Conservation (phyloP, 2,888 invertebrate species). For the Fabriciana adippe region DNA sequence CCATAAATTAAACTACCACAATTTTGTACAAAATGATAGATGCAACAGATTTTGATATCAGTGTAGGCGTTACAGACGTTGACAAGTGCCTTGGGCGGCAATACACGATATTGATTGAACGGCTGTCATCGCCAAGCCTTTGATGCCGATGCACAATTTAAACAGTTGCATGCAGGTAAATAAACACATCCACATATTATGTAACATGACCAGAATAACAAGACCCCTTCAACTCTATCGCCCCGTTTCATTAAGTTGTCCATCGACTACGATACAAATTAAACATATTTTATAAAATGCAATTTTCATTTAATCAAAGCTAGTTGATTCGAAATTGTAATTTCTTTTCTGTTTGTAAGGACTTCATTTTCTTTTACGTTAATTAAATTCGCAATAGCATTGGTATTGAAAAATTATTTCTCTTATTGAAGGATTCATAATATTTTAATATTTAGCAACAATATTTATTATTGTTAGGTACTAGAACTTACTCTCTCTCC, state of each 20-base stretch:
- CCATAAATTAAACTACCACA: slow-evolving; percentile 9
- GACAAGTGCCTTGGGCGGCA: slow-evolving; percentile 25
- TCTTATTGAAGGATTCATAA: no score
- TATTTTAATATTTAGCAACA: no score
- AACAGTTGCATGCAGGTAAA: slow-evolving; percentile 15
- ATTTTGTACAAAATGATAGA: slow-evolving; percentile 4
- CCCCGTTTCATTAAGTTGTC: background rate
- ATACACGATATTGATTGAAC: slow-evolving; percentile 22
- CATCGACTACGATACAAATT: background rate
- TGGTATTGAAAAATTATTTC: no score
- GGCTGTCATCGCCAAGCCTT: slow-evolving; percentile 21
- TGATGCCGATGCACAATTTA: slow-evolving; percentile 17
- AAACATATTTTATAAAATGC: background rate
- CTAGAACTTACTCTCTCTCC: no score
- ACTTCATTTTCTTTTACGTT: no score
- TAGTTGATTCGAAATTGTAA: no score
- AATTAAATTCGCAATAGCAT: no score
- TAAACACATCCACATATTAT: slow-evolving; percentile 5
- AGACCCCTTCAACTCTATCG: background rate
- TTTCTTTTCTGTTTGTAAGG: no score
- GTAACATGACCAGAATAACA: background rate
- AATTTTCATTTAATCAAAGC: background rate
- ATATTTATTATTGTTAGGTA: no score
- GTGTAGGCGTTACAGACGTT: slow-evolving; percentile 11
- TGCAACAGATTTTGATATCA: slow-evolving; percentile 16